Evolutionary conservation across 2,888 invertebrate species (phyloP).

Genomic region (Drosophila infuscata): DNA sequence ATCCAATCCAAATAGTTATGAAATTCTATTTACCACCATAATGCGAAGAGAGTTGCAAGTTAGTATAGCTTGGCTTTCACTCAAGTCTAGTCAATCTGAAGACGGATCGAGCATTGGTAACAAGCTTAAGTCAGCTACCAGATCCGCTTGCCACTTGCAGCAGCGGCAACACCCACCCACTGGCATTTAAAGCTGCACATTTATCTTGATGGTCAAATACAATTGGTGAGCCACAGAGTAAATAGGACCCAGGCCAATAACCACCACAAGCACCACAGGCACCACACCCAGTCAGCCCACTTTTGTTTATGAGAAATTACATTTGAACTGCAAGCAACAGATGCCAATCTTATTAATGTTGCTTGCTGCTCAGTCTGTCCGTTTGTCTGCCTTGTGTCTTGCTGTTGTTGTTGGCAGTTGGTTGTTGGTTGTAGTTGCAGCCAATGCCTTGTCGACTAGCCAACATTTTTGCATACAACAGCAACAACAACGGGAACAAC

Average conservation of each 20-base stretch:
- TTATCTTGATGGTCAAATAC: conserved; percentile 68
- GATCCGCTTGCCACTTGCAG: conserved; percentile 44
- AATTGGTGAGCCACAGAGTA: conserved; percentile 38
- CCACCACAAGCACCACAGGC: conserved; percentile 26
- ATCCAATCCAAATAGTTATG: neutral
- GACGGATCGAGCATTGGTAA: conserved; percentile 40
- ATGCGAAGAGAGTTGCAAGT: neutral
- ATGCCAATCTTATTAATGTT: conserved; percentile 81
- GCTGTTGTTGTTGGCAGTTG: conserved; percentile 45
- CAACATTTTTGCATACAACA: conserved; percentile 78
- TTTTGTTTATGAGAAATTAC: conserved; percentile 79
- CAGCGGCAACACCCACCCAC: conserved; percentile 47
- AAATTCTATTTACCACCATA: neutral
- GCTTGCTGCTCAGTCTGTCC: conserved; percentile 42
- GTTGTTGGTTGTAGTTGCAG: conserved; percentile 55
- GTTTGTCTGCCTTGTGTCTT: conserved; percentile 21
- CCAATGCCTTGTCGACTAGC: conserved; percentile 75
- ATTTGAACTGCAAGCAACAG: conserved; percentile 77
- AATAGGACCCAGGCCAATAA: conserved; percentile 15
- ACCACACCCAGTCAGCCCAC: conserved; percentile 74
- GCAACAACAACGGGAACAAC: conserved; percentile 26
- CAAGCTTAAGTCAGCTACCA: conserved; percentile 58
- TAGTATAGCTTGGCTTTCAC: conserved; percentile 24
- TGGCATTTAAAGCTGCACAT: conserved; percentile 42
- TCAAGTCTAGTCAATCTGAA: conserved; percentile 32